A percentile compares a stretch with the other conserved stretches of the same genome.
Conservation (phyloP, 1,140 invertebrate species). For the Zaprionus inermis region DNA sequence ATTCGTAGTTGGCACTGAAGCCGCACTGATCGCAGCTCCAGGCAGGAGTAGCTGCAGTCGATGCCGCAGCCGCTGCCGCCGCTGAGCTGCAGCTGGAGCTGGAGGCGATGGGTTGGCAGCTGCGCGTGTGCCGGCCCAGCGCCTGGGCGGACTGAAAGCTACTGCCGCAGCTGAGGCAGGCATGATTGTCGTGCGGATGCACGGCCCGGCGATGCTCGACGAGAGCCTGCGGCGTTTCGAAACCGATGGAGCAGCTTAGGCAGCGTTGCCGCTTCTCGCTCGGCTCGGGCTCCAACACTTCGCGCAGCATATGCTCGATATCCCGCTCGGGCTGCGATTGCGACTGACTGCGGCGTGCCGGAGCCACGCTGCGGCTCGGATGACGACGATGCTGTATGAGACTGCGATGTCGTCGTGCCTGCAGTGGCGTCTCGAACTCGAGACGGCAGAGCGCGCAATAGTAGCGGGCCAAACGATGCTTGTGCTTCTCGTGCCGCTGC, state of each 20-base stretch:
- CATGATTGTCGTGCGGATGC: conserved; percentile 79
- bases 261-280: conserved; percentile 28
- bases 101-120: conserved; percentile 85
- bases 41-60: neutral
- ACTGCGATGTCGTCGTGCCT: conserved; percentile 89
- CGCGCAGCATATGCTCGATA: conserved; percentile 44
- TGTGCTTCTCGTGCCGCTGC: conserved; percentile 87
- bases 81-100: neutral
- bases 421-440: conserved; percentile 86
- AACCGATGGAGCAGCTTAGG: conserved; percentile 43
- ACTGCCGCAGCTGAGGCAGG: conserved; percentile 88
- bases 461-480: conserved; percentile 86
- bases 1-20: conserved; percentile 68
- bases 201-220: conserved; percentile 87
- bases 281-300: conserved; percentile 21
- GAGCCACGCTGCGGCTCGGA: too few species aligned
- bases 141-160: conserved; percentile 90
- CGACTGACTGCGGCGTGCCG: neutral
- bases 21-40: conserved; percentile 66
- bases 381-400: conserved; percentile 85
- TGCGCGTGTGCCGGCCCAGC: conserved; percentile 88
- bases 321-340: conserved; percentile 21
- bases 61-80: too few species aligned
- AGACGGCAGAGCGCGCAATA: conserved; percentile 89
- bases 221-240: conserved; percentile 86